Evolutionary conservation across 2,888 invertebrate species (phyloP).

Genomic region (Eugnorisma glareosa): DNA sequence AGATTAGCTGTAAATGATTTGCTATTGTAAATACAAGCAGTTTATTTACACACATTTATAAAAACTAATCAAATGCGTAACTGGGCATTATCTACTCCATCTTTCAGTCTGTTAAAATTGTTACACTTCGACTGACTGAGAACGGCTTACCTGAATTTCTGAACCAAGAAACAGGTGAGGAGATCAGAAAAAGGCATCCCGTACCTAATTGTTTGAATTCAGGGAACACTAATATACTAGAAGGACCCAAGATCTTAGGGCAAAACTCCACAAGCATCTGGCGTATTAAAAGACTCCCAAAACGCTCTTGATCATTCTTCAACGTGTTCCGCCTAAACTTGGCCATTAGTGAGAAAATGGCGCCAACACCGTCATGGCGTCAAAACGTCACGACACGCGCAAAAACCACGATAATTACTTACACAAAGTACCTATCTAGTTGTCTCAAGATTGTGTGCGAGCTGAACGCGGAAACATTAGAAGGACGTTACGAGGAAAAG

Average conservation of each 20-base stretch:
- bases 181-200: not conserved
- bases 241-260: not conserved
- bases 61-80: not conserved
- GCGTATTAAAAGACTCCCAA: conserved; percentile 10
- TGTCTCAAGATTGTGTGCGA: conserved; percentile 33
- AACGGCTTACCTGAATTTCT: not conserved
- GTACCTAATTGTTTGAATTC: not conserved
- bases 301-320: conserved; percentile 9
- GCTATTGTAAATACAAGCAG: not conserved
- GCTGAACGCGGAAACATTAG: conserved; percentile 52
- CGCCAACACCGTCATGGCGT: conserved; percentile 38
- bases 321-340: conserved; percentile 1
- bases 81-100: not conserved
- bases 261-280: not conserved
- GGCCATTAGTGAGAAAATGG: conserved; percentile 32
- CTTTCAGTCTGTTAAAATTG: not conserved
- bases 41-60: not conserved
- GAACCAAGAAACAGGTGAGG: not conserved
- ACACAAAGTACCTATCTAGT: conserved; percentile 33
- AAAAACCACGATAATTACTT: conserved; percentile 48
- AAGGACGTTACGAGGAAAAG: conserved; percentile 58
- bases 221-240: not conserved
- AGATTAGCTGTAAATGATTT: conserved; percentile 22
- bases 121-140: not conserved
- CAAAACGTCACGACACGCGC: conserved; percentile 37